Percentiles rank a stretch among this genome's conserved stretches.
These are phyloP conservation scores for Conger conger DNA, from an alignment of 2,113 vertebrate genomes.

Conservation along the genomic window DNA sequence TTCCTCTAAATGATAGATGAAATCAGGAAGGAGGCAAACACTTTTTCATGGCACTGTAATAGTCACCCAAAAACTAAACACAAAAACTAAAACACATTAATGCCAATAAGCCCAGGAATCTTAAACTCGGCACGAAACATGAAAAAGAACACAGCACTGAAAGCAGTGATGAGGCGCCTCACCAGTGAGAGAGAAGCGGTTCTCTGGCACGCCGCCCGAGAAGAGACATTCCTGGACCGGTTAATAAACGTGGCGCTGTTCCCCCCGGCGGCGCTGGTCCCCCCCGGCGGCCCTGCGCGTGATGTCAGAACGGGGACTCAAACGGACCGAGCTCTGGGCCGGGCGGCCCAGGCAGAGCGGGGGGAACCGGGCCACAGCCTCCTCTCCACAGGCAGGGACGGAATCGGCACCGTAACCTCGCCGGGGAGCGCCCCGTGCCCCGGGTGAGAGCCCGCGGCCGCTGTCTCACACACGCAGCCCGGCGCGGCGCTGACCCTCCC, in stretches of 20 bases:
- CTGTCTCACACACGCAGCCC: neutral
- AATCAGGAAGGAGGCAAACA: no score
- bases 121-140: slow-evolving; percentile 32
- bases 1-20: no score
- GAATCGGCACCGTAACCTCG: neutral
- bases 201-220: slow-evolving; percentile 48
- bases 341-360: slow-evolving; percentile 60
- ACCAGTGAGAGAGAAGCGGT: slow-evolving; percentile 43
- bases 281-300: slow-evolving; percentile 59
- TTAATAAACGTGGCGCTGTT: slow-evolving; percentile 70
- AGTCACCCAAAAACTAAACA: slow-evolving; percentile 9
- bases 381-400: neutral
- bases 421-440: neutral
- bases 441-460: neutral
- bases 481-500: neutral
- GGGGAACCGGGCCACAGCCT: slow-evolving; percentile 31
- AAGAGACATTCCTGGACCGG: slow-evolving; percentile 61
- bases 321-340: slow-evolving; percentile 67
- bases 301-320: slow-evolving; percentile 68
- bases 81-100: neutral
- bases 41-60: no score
- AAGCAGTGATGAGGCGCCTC: slow-evolving; percentile 34
- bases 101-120: neutral
- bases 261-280: slow-evolving; percentile 64
- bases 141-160: neutral